These are phyloP conservation scores for Spilosoma lubricipeda DNA, from an alignment of 2,888 invertebrate genomes.

Conservation along the genomic window DNA sequence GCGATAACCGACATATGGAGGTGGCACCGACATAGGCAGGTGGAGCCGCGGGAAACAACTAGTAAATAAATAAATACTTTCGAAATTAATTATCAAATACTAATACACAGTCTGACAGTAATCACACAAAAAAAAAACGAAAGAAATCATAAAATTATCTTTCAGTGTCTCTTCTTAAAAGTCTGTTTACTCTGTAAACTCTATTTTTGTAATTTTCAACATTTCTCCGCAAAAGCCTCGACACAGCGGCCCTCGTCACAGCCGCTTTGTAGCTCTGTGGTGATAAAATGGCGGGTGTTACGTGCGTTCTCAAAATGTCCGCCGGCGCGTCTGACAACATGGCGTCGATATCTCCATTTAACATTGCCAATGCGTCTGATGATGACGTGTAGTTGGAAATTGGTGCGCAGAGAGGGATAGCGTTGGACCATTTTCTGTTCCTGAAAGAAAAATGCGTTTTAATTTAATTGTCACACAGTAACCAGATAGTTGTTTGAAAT, in stretches of 20 bases:
- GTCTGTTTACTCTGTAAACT: constrained; percentile 75
- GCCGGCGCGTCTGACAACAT: constrained; percentile 76
- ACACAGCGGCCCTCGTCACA: constrained; percentile 75
- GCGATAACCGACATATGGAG: too few relatives aligned
- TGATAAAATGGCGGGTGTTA: constrained; percentile 79
- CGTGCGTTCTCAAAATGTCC: constrained; percentile 75
- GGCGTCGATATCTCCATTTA: constrained; percentile 80
- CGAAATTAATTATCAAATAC: background rate
- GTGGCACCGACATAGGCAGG: too few relatives aligned
- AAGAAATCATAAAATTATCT: constrained; percentile 71
- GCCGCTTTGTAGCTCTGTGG: constrained; percentile 79
- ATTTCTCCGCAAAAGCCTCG: constrained; percentile 67
- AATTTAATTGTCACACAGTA: too few relatives aligned
- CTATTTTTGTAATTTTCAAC: constrained; percentile 79
- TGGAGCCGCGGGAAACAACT: too few relatives aligned
- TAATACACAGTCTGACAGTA: constrained; percentile 18
- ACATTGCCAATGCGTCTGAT: constrained; percentile 74
- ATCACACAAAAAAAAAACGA: constrained; percentile 40
- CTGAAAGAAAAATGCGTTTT: constrained; percentile 65
- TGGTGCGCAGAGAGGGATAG: constrained; percentile 91
- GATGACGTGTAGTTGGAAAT: constrained; percentile 75
- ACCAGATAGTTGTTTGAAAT: too few relatives aligned
- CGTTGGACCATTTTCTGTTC: constrained; percentile 95
- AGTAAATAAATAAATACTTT: constrained; percentile 7
- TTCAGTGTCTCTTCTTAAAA: constrained; percentile 74